Percentiles rank a stretch among this genome's conserved stretches.
Evolutionary conservation across 2,113 vertebrate species (phyloP).

Genomic region (Porphyrio hochstetteri): DNA sequence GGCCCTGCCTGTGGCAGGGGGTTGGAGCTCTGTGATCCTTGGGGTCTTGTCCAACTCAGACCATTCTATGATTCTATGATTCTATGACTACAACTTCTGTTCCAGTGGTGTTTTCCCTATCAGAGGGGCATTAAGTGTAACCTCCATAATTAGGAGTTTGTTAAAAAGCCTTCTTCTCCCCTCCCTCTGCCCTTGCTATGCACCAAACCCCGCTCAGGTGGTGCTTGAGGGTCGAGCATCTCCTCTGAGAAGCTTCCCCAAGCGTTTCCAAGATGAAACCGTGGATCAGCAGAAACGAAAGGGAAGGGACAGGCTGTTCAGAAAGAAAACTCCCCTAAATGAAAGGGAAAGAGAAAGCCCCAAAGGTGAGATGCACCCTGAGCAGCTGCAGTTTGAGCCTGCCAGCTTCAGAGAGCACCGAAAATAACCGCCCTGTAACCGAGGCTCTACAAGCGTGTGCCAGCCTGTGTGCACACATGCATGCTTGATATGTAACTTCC

Average conservation of each 20-base stretch:
- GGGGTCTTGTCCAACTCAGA: no score
- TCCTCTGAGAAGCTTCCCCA: not conserved
- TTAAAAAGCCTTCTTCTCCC: not conserved
- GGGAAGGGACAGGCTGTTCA: not conserved
- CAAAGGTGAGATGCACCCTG: not conserved
- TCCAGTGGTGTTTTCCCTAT: not conserved
- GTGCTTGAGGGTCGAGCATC: not conserved
- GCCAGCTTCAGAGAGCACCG: not conserved
- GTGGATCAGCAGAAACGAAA: not conserved
- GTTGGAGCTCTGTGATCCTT: no score
- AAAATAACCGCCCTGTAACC: not conserved
- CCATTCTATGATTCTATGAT: no score
- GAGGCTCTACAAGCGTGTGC: not conserved
- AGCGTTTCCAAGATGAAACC: not conserved
- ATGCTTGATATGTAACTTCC: not conserved
- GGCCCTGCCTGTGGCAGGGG: no score
- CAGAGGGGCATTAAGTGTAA: not conserved
- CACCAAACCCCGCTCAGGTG: not conserved
- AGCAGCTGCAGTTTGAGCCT: not conserved
- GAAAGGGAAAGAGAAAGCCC: conserved; percentile 10
- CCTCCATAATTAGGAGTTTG: not conserved
- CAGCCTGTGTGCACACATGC: not conserved
- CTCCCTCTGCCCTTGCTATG: not conserved
- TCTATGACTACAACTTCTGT: not conserved
- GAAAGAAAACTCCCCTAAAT: not conserved